Evolutionary conservation across 2,888 invertebrate genomes (phyloP).

Genomic region (Kryphioiulus occultus): DNA sequence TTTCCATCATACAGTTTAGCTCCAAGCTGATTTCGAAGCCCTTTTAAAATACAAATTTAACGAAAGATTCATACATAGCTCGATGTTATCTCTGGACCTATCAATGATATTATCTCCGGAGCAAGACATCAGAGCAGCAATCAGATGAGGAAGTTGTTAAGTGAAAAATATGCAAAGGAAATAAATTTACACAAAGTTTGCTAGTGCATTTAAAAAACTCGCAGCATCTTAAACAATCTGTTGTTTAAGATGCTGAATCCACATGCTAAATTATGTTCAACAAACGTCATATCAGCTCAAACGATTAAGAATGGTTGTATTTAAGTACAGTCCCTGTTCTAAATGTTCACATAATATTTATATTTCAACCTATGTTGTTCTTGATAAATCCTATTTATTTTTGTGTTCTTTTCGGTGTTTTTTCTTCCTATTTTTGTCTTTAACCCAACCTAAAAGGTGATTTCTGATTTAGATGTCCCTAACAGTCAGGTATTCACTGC

Average conservation of each 20-base stretch:
- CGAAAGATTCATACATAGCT: not conserved
- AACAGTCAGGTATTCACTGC: no score
- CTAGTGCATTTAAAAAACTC: not conserved
- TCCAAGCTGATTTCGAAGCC: not conserved
- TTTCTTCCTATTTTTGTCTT: no score
- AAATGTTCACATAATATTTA: no score
- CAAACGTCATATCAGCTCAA: no score
- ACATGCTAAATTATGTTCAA: not conserved
- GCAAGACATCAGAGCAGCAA: not conserved
- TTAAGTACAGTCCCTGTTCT: no score
- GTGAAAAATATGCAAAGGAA: not conserved
- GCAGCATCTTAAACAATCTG: not conserved
- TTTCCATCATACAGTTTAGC: not conserved
- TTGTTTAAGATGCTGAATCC: not conserved
- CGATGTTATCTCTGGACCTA: not conserved
- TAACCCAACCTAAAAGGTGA: no score
- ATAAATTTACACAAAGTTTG: not conserved
- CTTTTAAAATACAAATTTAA: not conserved
- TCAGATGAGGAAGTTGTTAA: slow-evolving; percentile 11
- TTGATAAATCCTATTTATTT: no score
- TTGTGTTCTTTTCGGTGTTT: no score
- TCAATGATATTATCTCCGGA: not conserved
- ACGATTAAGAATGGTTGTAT: no score
- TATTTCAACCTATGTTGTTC: no score
- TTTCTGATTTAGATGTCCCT: no score